A percentile compares a stretch with the other conserved stretches of the same genome.
Conservation (phyloP, 2,113 vertebrate genomes). For the Nyctibius bracteatus region DNA sequence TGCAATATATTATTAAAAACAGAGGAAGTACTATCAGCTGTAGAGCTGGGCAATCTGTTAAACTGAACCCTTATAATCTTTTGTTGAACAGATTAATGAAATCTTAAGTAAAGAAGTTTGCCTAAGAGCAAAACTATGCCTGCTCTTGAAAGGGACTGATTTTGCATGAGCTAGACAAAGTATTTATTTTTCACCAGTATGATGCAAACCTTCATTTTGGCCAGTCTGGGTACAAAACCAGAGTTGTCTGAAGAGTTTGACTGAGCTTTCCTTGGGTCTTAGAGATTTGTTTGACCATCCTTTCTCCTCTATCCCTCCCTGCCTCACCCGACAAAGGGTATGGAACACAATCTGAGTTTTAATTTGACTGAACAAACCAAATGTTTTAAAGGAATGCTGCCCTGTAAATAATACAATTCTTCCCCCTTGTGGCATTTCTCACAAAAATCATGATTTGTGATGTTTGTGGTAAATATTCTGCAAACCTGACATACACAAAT, state of each 20-base stretch:
- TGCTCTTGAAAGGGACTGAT: not conserved
- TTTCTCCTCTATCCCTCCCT: not conserved
- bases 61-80: not conserved
- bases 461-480: not conserved
- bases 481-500: not conserved
- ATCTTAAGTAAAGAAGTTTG: not conserved
- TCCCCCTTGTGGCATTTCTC: constrained; percentile 30
- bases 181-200: not conserved
- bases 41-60: not conserved
- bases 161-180: not conserved
- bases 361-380: not conserved
- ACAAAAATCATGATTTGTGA: not conserved
- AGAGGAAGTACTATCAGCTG: not conserved
- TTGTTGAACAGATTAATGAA: not conserved
- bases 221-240: not conserved
- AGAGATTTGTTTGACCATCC: not conserved
- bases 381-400: not conserved
- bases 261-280: not conserved
- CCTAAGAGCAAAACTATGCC: not conserved
- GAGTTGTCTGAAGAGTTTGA: not conserved
- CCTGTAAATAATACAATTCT: constrained; percentile 11
- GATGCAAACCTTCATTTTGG: not conserved
- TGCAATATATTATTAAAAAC: not conserved
- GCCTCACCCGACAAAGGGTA: not conserved
- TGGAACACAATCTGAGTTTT: not conserved